Evolutionary conservation across 37 sponge, comb jelly and placozoan species (phyloP).

Genomic region (Oopsacas minuta): DNA sequence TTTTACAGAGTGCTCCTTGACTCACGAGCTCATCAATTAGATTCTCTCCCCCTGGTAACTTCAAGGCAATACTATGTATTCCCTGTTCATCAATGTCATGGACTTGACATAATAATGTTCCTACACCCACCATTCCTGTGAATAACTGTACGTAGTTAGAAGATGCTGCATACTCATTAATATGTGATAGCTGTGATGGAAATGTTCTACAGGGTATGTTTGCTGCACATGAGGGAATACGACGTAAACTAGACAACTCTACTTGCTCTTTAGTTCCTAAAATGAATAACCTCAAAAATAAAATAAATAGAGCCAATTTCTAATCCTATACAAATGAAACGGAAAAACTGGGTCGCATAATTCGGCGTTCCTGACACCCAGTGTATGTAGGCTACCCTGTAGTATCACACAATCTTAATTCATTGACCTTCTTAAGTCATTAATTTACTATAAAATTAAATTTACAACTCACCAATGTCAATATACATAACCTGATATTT

Average conservation of each 20-base stretch:
- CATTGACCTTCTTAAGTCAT: too few species aligned
- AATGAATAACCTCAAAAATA: background rate
- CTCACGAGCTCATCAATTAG: background rate
- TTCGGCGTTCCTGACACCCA: too few species aligned
- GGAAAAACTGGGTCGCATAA: too few species aligned
- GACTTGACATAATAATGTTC: background rate
- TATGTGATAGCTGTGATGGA: background rate
- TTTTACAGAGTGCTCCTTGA: background rate
- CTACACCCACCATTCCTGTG: background rate
- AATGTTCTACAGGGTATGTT: background rate
- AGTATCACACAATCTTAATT: too few species aligned
- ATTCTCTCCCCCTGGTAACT: background rate
- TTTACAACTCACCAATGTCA: background rate
- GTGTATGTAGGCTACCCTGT: too few species aligned
- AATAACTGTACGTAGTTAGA: background rate
- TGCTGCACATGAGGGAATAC: background rate
- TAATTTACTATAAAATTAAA: too few species aligned
- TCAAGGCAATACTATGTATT: background rate
- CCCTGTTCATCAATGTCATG: background rate
- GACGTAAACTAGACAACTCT: background rate
- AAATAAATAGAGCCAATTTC: too few species aligned
- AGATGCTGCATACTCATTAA: background rate
- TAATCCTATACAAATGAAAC: too few species aligned
- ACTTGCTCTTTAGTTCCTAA: background rate
- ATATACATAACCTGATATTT: background rate